phyloP scores from a whole-genome alignment of 2,113 vertebrate genomes.

The Erythrocercus mccallii region DNA sequence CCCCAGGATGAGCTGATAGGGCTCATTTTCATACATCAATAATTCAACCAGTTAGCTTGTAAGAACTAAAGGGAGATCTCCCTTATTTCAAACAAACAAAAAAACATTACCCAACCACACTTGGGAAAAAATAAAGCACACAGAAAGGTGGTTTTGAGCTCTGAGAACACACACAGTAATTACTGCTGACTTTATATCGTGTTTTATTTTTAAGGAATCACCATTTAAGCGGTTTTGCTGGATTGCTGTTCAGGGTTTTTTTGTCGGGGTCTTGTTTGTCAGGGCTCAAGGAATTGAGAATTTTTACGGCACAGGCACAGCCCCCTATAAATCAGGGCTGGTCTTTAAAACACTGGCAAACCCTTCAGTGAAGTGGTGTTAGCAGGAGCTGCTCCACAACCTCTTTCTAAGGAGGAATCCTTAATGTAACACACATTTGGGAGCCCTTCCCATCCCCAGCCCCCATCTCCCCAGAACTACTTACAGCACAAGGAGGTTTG shows the following conservation, averaged over 20 bases:
- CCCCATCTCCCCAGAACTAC: conserved; percentile 55
- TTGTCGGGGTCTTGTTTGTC: background rate
- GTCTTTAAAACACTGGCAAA: conserved; percentile 24
- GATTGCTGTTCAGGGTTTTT: background rate
- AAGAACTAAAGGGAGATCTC: background rate
- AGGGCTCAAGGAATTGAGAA: background rate
- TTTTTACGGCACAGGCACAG: background rate
- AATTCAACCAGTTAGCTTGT: rapidly evolving
- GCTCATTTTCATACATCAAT: background rate
- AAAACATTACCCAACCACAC: background rate
- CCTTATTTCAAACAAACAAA: background rate
- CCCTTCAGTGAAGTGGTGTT: conserved; percentile 39
- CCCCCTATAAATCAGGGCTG: background rate
- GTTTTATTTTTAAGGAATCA: background rate
- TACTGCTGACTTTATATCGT: background rate
- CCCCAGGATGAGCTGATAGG: background rate
- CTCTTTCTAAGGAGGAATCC: conserved; percentile 25
- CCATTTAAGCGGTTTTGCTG: background rate
- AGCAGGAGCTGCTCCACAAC: background rate
- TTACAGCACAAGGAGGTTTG: conserved; percentile 67
- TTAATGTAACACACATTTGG: conserved; percentile 7
- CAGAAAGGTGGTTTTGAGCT: background rate
- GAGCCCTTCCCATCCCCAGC: conserved; percentile 51
- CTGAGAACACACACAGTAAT: background rate
- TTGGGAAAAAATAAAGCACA: rapidly evolving